phyloP scores from a whole-genome alignment of 1,140 invertebrate species.

The Leptinotarsa undecemlineata region DNA sequence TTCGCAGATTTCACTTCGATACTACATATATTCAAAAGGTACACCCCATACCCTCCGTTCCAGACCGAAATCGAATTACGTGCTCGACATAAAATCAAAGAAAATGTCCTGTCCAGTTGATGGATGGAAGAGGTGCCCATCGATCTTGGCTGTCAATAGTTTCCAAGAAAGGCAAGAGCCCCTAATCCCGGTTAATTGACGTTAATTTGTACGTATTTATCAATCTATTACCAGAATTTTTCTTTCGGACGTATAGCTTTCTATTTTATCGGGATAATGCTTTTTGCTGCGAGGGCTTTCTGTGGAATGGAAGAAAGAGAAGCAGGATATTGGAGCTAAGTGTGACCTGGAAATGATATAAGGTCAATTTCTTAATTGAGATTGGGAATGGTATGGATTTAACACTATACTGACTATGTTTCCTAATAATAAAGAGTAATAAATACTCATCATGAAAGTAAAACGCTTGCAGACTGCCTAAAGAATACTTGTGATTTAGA shows the following conservation, averaged over 20 bases:
- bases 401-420: too few species aligned
- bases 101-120: constrained; percentile 24
- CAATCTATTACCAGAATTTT: constrained; percentile 22
- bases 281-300: constrained; percentile 1
- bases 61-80: constrained; percentile 10
- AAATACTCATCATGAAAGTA: too few species aligned
- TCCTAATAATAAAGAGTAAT: too few species aligned
- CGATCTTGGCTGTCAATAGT: constrained; percentile 22
- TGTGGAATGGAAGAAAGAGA: too few species aligned
- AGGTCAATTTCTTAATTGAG: too few species aligned
- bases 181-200: constrained; percentile 22
- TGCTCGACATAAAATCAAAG: constrained; percentile 16
- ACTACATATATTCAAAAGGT: constrained; percentile 8
- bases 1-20: constrained; percentile 3
- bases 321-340: too few species aligned
- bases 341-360: too few species aligned
- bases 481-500: too few species aligned
- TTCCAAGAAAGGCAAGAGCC: constrained; percentile 19
- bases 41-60: neutral
- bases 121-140: constrained; percentile 15
- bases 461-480: too few species aligned
- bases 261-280: constrained; percentile 1
- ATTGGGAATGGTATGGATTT: too few species aligned
- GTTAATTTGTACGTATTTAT: constrained; percentile 25
- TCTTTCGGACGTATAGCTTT: neutral